phyloP scores from a whole-genome alignment of 2,888 invertebrate genomes.

The Calameuta pallipes region DNA sequence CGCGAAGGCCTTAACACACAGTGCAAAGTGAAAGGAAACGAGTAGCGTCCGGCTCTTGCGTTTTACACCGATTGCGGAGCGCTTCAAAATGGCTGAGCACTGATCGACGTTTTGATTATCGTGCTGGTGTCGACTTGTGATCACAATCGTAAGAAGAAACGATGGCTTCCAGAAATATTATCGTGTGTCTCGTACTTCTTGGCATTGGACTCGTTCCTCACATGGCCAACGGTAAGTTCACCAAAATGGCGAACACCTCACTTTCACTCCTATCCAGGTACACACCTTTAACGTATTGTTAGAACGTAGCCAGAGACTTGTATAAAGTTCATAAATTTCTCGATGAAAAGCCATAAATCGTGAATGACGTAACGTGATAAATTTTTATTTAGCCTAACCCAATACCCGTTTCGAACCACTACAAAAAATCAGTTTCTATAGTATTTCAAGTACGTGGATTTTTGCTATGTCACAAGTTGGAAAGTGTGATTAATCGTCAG shows the following conservation, averaged over 20 bases:
- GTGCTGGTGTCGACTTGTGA: background rate
- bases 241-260: constrained; percentile 19
- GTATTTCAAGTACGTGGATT: background rate
- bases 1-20: constrained; percentile 36
- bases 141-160: constrained; percentile 1
- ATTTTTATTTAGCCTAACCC: background rate
- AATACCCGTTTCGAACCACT: background rate
- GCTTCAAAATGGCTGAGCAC: constrained; percentile 58
- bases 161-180: constrained; percentile 12
- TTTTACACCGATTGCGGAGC: constrained; percentile 14
- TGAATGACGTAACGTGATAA: background rate
- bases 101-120: background rate
- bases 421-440: background rate
- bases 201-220: constrained; percentile 14
- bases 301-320: background rate
- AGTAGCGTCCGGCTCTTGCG: constrained; percentile 34
- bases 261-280: constrained; percentile 3
- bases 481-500: background rate
- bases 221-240: constrained; percentile 17
- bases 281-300: background rate
- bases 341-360: background rate
- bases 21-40: constrained; percentile 36
- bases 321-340: background rate
- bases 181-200: constrained; percentile 7
- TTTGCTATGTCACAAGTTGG: background rate